Base-by-base conservation (phyloP, 2,888 invertebrate species). In the Hofmannophila pseudospretella region DNA sequence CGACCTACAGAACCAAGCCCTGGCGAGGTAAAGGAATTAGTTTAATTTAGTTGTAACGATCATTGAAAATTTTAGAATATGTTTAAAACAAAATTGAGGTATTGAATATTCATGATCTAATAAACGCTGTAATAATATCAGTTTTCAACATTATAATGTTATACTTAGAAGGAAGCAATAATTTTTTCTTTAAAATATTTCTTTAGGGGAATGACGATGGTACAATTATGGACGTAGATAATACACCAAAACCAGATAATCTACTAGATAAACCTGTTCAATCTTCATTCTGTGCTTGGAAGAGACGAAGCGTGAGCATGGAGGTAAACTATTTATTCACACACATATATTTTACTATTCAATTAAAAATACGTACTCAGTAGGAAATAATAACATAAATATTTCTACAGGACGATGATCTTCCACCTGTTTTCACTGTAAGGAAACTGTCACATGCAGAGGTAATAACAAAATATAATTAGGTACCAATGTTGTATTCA, bases 211-310 rank as follows among this genome's bases (percentile, higher is more conserved):
- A 22, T 22, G 33, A 32, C 12, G 10, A 10, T 3, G 11, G 16
- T 12, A 28, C 27, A 16, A 2, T 19, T 16, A 34, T 35, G 32
- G 35, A 34, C 13, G 22, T 28, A 13, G 39, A 39, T 5, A 22
- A 22, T 40, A 54, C 54, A 43, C 48, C 48, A 42, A 50, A 52
- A 34, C 45, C 23, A 23, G 3, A n/a, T n/a, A 23, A 57, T 46
- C 45, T 49, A 48, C 41, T 44, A 41, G 53, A 54, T 19, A 58
- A 53, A 53, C 53, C 54, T 11, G 45, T 46, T 51, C 59, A 63
- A 45, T 45, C 62, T 32, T 61, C 63, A 41, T 56, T 61, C 43
- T 65, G 58, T 44, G 57, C 66, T n/a, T 33, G 33, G 46, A 62
- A 67, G 51, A 67, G 65, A 45, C 69, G 66, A 54, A 37, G 49